Conservation (phyloP, 2,888 invertebrate genomes). For the Chaitophorus viminalis region DNA sequence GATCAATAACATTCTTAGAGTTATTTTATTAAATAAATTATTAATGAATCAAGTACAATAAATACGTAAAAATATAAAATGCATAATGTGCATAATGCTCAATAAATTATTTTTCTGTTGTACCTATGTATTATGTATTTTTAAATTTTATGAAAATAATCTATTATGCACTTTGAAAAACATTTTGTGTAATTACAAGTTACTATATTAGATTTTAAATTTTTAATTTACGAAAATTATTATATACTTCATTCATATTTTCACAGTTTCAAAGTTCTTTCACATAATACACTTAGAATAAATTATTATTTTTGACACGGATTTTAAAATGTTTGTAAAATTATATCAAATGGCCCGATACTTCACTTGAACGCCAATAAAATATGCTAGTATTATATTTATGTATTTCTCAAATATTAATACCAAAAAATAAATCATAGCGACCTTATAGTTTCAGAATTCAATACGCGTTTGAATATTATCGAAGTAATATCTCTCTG, state of each 20-base stretch:
- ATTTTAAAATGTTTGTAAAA: not conserved
- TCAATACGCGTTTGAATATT: conserved; percentile 8
- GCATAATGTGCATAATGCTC: too few species aligned
- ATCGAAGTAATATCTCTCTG: not conserved
- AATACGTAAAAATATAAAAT: too few species aligned
- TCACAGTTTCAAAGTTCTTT: not conserved
- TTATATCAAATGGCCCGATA: not conserved
- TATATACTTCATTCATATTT: not conserved
- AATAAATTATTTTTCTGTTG: too few species aligned
- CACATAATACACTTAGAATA: not conserved
- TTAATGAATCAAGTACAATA: too few species aligned
- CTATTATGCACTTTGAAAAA: too few species aligned
- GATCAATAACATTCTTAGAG: too few species aligned
- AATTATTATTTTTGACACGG: not conserved
- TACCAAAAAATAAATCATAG: not conserved
- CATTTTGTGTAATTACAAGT: not conserved
- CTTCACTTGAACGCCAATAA: conserved; percentile 2
- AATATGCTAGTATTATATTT: not conserved
- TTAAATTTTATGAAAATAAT: too few species aligned
- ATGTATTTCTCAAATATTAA: not conserved
- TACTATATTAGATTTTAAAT: too few species aligned
- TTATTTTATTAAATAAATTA: too few species aligned
- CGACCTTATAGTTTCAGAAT: conserved; percentile 3
- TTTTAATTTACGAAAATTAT: too few species aligned
- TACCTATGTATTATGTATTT: too few species aligned